Evolutionary conservation across 2,113 vertebrate species (phyloP), one percentile per base, ranked within the genome.

Genomic region (Oenanthe melanoleuca): DNA sequence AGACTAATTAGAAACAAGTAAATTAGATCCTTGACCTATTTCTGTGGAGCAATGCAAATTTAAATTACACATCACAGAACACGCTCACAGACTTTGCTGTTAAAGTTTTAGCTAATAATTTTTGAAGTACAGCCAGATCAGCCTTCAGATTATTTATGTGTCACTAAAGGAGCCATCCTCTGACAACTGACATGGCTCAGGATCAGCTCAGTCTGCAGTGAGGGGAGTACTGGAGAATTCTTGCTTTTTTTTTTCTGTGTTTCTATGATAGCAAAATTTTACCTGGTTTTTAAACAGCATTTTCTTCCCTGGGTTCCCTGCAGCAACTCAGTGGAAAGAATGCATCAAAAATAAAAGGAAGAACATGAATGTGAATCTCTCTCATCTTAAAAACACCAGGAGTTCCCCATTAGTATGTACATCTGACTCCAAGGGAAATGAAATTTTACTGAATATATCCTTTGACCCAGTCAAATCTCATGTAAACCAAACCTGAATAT

Each of bases 381-480:
- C 44, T 84, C 72, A 29, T 83, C 53, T 78, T 61, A 22, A 18
- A 69, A 91, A 3, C 71, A 70, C 40, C 25, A 11, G 82, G 67
- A 88, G 67, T 50, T 83, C 69, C 26, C 79, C 24, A 38, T 92
- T 92, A 88, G 29, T 45, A 73, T 74, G 50, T 34, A 80, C 60
- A 29, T 70, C 60, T 83, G 38, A 26, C 34, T 87, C 34, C 24
- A 44, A 70, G 38, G 67, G 56, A 91, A 77, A 70, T 14, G 50
- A 81, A 57, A 45, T 52, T 59, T 49, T 85, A 50, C 55, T 21
- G 38, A 42, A 57, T 63, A 34, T 85, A 59, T 82, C 37, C 70
- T 86, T 73, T 88, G 84, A 95, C 78, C 81, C 21, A 24, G 57
- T 73, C 38, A 47, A 38, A 59, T 82, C 73, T 89, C 38, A 11